Conservation (phyloP, 2,888 invertebrate species). For the Troides helena region DNA sequence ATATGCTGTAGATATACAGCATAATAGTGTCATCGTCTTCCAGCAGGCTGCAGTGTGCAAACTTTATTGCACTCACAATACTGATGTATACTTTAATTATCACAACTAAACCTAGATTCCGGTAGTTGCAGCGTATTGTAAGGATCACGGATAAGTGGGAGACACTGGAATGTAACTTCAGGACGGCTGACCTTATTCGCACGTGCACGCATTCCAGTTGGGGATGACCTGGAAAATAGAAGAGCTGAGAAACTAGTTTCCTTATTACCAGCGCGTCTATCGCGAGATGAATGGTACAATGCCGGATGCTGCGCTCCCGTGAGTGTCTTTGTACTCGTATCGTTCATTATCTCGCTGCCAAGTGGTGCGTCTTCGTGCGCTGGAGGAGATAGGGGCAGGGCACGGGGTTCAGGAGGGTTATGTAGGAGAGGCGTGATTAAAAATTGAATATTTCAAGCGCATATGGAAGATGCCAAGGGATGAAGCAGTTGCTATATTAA, state of each 20-base stretch:
- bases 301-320: not conserved
- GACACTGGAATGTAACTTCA: too few species aligned
- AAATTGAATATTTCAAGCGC: not conserved
- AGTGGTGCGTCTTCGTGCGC: not conserved
- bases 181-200: too few species aligned
- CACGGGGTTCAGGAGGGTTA: too few species aligned
- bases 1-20: too few species aligned
- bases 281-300: constrained; percentile 1
- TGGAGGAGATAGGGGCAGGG: not conserved
- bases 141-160: too few species aligned
- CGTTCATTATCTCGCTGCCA: constrained; percentile 1
- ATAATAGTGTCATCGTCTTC: too few species aligned
- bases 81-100: too few species aligned
- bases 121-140: too few species aligned
- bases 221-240: not conserved
- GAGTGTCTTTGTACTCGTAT: constrained; percentile 2
- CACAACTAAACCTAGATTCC: too few species aligned
- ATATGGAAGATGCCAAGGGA: not conserved
- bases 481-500: not conserved
- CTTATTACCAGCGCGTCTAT: not conserved
- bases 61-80: too few species aligned
- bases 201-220: not conserved
- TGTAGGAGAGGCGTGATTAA: not conserved
- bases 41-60: too few species aligned
- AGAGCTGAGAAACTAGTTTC: not conserved